These are phyloP conservation scores for Atherinomorus stipes DNA, from an alignment of 2,113 vertebrate species.

Conservation along the genomic window DNA sequence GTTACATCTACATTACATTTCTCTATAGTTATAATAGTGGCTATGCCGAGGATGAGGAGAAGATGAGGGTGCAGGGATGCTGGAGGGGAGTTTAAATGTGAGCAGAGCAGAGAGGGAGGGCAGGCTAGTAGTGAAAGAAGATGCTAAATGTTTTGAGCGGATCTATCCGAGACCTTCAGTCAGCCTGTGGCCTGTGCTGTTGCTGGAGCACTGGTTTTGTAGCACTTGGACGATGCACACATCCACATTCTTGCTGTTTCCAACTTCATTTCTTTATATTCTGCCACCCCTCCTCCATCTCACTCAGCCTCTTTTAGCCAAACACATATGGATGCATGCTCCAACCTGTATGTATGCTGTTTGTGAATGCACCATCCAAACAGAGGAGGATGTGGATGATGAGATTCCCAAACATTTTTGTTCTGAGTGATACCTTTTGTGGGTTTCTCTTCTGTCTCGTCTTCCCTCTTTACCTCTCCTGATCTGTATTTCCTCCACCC, in stretches of 20 bases:
- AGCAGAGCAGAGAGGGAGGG: conserved; percentile 5
- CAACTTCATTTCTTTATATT: conserved; percentile 7
- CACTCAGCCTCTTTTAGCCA: conserved; percentile 7
- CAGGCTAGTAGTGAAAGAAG: conserved; percentile 23
- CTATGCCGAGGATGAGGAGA: conserved; percentile 9
- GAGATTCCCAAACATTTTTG: conserved; percentile 41
- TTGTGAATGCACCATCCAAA: conserved; percentile 42
- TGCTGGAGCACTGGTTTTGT: conserved; percentile 23
- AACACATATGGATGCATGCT: conserved; percentile 30
- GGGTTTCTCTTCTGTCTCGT: conserved; percentile 10
- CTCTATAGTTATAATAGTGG: conserved; percentile 33
- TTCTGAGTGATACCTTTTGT: conserved; percentile 32
- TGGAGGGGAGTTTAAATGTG: conserved; percentile 1
- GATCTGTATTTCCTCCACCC: background rate
- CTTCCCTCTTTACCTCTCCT: background rate
- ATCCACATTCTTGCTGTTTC: conserved; percentile 10
- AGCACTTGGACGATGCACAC: conserved; percentile 32
- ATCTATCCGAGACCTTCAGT: conserved; percentile 16
- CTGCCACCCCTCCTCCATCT: background rate
- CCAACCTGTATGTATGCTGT: conserved; percentile 19
- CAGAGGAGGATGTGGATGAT: conserved; percentile 52
- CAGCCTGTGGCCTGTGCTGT: conserved; percentile 10
- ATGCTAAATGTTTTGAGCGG: background rate
- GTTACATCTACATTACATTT: conserved; percentile 48
- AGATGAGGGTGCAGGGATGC: conserved; percentile 21